Percentiles rank a stretch among this genome's conserved stretches.
These are phyloP conservation scores for Pteropus alecto DNA, from an alignment of 2,113 vertebrate genomes.

Conservation along the genomic window DNA sequence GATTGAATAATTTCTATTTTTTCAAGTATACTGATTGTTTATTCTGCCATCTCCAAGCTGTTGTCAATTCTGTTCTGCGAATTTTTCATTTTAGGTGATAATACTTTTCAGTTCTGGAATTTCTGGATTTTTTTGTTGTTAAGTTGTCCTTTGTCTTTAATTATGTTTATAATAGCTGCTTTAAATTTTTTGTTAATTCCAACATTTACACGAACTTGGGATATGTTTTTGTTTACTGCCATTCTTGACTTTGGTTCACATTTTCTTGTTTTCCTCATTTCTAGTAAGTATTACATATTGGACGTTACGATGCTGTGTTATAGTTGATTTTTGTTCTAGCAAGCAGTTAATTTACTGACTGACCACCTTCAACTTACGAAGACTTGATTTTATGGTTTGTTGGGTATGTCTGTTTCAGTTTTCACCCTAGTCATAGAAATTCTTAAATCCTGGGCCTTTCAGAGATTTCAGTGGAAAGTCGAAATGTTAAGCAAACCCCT, in stretches of 20 bases:
- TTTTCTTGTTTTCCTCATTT: background rate
- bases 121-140: background rate
- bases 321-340: background rate
- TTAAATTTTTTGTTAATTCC: background rate
- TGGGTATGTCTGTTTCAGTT: background rate
- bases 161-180: background rate
- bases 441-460: background rate
- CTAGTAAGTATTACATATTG: background rate
- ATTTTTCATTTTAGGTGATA: background rate
- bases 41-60: background rate
- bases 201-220: background rate
- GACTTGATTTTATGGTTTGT: conserved; percentile 4
- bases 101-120: background rate
- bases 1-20: background rate
- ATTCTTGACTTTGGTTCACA: background rate
- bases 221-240: background rate
- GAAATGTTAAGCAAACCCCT: background rate
- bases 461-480: background rate
- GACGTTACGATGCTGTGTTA: background rate
- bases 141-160: background rate
- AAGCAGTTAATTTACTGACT: background rate
- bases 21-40: background rate
- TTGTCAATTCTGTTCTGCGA: background rate
- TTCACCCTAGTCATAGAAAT: background rate
- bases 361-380: background rate